phyloP scores from a whole-genome alignment of 2,797 vertebrate genomes.

The Pempheris klunzingeri region DNA sequence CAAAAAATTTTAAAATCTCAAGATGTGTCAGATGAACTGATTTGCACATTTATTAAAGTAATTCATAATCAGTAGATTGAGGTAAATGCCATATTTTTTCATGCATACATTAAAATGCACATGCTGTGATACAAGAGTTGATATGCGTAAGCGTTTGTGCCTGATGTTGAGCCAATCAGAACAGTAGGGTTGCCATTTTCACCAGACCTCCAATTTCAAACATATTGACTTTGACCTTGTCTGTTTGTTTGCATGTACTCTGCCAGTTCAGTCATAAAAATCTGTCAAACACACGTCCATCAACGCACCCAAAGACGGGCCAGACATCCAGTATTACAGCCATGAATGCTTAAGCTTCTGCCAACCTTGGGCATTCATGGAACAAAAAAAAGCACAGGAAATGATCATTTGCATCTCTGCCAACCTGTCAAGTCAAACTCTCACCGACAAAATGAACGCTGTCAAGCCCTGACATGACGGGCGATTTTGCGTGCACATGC shows the following conservation, averaged over 20 bases:
- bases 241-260: slow-evolving; percentile 56
- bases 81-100: slow-evolving; percentile 7
- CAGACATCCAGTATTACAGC: slow-evolving; percentile 23
- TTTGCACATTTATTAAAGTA: slow-evolving; percentile 68
- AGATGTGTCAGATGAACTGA: slow-evolving; percentile 67
- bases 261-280: slow-evolving; percentile 55
- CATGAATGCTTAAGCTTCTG: slow-evolving; percentile 60
- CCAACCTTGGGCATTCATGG: slow-evolving; percentile 82
- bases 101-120: background rate
- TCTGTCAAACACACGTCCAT: slow-evolving; percentile 54
- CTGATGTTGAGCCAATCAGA: slow-evolving; percentile 38
- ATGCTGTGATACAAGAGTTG: background rate
- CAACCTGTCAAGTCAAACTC: slow-evolving; percentile 81
- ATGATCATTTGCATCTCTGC: slow-evolving; percentile 87
- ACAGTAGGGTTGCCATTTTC: slow-evolving; percentile 37
- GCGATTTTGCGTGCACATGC: slow-evolving; percentile 69
- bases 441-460: slow-evolving; percentile 81
- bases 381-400: slow-evolving; percentile 68
- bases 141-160: slow-evolving; percentile 5
- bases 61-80: slow-evolving; percentile 46
- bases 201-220: slow-evolving; percentile 42
- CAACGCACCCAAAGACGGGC: slow-evolving; percentile 25
- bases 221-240: slow-evolving; percentile 47
- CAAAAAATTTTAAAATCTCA: slow-evolving; percentile 74
- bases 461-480: slow-evolving; percentile 76